Evolutionary conservation across 2,113 vertebrate species (phyloP).

Genomic region (Sprattus sprattus): DNA sequence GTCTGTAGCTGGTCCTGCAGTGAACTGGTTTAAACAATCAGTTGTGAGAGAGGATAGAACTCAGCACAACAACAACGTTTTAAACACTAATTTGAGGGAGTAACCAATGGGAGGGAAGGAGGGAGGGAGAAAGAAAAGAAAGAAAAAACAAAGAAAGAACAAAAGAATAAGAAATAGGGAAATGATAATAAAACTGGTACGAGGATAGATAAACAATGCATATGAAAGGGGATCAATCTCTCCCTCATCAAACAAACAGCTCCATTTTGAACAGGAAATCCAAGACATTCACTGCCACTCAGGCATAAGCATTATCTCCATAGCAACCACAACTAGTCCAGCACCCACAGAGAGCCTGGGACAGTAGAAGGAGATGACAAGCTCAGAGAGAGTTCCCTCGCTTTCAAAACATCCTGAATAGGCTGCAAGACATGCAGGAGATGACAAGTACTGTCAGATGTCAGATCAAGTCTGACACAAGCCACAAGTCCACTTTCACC

Average conservation of each 20-base stretch:
- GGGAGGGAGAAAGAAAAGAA: background rate
- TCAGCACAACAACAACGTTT: background rate
- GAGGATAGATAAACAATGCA: background rate
- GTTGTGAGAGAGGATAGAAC: background rate
- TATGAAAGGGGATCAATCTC: background rate
- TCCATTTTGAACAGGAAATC: slow-evolving; percentile 13
- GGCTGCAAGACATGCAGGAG: background rate
- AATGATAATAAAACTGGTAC: background rate
- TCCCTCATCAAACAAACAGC: background rate
- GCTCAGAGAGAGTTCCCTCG: background rate
- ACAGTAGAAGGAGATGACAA: background rate
- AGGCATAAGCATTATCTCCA: background rate
- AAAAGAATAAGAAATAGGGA: background rate
- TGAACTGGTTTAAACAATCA: background rate
- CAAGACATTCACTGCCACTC: slow-evolving; percentile 19
- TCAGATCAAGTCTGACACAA: background rate
- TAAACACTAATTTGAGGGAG: too few species aligned
- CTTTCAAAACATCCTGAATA: background rate
- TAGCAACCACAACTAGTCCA: slow-evolving; percentile 22
- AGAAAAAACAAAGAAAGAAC: background rate
- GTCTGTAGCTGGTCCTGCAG: too few species aligned
- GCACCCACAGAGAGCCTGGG: background rate
- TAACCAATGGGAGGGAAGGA: background rate
- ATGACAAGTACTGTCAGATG: background rate
- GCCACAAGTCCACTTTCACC: background rate